A percentile compares a stretch with the other conserved stretches of the same genome.
Conservation (phyloP, 2,888 invertebrate genomes). For the Entomobrya multifasciata region DNA sequence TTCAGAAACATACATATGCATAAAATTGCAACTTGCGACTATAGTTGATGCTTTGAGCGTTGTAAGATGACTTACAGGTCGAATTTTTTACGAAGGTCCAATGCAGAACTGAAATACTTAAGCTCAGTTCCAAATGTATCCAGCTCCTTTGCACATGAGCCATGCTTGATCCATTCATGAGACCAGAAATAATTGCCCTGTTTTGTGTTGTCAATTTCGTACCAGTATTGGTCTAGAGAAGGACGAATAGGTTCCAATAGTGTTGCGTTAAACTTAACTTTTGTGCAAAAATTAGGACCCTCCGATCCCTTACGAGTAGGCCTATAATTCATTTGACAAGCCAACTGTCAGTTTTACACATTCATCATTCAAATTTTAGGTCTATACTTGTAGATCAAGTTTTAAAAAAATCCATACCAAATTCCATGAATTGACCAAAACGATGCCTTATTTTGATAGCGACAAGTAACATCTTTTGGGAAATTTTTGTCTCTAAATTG, state of each 20-base stretch:
- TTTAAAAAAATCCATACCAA: conserved; percentile 73
- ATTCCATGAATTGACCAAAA: conserved; percentile 79
- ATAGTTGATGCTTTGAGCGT: too few relatives aligned
- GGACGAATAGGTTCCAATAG: conserved; percentile 70
- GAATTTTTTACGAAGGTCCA: conserved; percentile 73
- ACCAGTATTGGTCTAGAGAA: conserved; percentile 77
- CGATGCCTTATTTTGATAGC: conserved; percentile 76
- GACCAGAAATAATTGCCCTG: conserved; percentile 76
- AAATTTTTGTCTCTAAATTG: conserved; percentile 74
- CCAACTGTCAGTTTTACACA: too few relatives aligned
- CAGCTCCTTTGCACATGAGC: conserved; percentile 73
- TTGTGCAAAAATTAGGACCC: conserved; percentile 78
- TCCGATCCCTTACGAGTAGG: conserved; percentile 73
- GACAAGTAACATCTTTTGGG: conserved; percentile 61
- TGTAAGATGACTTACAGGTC: conserved; percentile 74
- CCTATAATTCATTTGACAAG: too few relatives aligned
- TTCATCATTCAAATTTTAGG: too few relatives aligned
- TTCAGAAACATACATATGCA: too few relatives aligned
- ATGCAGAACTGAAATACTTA: conserved; percentile 75
- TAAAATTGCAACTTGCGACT: too few relatives aligned
- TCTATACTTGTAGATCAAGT: neutral
- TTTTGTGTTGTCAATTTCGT: conserved; percentile 77
- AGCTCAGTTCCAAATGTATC: conserved; percentile 73
- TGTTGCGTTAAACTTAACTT: conserved; percentile 76
- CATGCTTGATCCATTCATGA: conserved; percentile 79